Conservation (phyloP, 2,888 invertebrate genomes). For the Apodemia hepburni region DNA sequence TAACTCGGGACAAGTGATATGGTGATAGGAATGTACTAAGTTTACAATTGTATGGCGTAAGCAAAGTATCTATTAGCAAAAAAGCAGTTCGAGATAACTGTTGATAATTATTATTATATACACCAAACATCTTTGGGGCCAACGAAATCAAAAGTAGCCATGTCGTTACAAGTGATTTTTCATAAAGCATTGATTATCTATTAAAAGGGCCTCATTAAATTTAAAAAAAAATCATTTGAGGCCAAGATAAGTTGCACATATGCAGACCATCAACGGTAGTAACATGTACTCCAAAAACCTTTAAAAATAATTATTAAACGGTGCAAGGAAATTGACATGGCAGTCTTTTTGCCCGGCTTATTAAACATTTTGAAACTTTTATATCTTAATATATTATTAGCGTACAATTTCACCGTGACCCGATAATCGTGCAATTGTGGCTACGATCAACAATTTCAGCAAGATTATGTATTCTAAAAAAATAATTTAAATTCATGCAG, state of each 20-base stretch:
- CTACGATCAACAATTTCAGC: not conserved
- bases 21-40: too few relatives aligned
- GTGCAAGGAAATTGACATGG: constrained; percentile 14
- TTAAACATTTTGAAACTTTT: constrained; percentile 16
- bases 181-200: not conserved
- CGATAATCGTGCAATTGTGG: constrained; percentile 28
- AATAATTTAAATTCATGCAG: too few relatives aligned
- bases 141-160: too few relatives aligned
- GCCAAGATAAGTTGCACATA: not conserved
- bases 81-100: too few relatives aligned
- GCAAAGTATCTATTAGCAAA: too few relatives aligned
- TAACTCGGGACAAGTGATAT: too few relatives aligned
- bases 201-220: not conserved
- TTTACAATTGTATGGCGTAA: too few relatives aligned
- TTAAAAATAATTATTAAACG: constrained; percentile 15
- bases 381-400: constrained; percentile 17
- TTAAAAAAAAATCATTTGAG: not conserved
- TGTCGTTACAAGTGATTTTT: not conserved
- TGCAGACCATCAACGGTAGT: constrained; percentile 6
- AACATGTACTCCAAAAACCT: constrained; percentile 12
- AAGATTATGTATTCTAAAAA: not conserved
- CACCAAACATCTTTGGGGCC: too few relatives aligned
- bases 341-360: constrained; percentile 12
- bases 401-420: constrained; percentile 28
- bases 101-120: too few relatives aligned